phyloP scores from a whole-genome alignment of 2,797 vertebrate species.

The Sebastes cheni region DNA sequence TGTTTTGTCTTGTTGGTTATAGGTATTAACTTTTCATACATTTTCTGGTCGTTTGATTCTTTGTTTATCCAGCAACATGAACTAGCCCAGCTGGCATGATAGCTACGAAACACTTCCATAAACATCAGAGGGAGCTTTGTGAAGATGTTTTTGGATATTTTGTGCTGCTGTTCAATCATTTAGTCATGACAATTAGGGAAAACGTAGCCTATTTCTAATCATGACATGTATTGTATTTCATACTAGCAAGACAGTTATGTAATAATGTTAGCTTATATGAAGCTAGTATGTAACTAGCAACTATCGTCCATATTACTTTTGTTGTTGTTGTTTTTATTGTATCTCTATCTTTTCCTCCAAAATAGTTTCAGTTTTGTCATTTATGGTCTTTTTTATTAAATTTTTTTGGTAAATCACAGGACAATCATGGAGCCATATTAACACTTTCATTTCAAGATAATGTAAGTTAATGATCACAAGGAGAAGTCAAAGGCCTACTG shows the following conservation, averaged over 20 bases:
- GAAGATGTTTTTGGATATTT: not conserved
- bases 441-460: not conserved
- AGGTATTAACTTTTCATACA: not conserved
- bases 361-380: not conserved
- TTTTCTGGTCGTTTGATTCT: too few species aligned
- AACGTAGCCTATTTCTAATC: not conserved
- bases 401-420: not conserved
- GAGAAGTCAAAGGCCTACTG: not conserved
- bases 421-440: not conserved
- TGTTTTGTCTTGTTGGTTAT: too few species aligned
- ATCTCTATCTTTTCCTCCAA: not conserved
- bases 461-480: not conserved
- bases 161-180: rapidly evolving
- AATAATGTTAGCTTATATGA: not conserved
- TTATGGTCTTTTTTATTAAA: not conserved
- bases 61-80: not conserved
- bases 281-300: not conserved
- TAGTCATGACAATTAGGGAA: not conserved
- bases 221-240: too few species aligned
- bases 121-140: not conserved
- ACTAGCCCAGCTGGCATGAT: not conserved
- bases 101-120: not conserved
- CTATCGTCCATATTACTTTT: not conserved
- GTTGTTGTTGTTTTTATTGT: not conserved
- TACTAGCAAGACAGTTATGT: not conserved